Conservation (phyloP, 2,797 vertebrate species). For the Crocodylus rhombifer region DNA sequence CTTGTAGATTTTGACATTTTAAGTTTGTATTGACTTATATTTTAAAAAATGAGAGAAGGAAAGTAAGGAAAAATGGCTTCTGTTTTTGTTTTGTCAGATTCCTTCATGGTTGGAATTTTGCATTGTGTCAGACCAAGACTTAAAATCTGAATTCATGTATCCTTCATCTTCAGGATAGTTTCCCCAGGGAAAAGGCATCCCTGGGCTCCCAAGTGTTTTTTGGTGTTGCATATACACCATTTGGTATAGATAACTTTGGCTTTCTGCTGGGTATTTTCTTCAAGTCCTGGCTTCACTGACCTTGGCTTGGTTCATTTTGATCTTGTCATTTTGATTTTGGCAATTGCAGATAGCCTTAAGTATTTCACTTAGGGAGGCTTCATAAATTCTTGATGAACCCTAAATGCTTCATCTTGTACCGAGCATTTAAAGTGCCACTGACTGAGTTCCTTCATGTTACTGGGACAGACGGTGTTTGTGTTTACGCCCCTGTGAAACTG, state of each 20-base stretch:
- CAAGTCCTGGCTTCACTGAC: neutral
- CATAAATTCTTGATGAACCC: neutral
- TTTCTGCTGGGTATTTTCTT: neutral
- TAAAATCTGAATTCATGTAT: neutral
- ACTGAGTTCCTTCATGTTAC: neutral
- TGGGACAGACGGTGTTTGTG: neutral
- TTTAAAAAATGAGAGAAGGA: conserved; percentile 1
- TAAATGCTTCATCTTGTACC: neutral
- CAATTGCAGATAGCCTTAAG: neutral
- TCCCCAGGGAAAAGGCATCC: neutral
- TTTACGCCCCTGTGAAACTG: neutral
- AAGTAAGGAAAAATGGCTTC: neutral
- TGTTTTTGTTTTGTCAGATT: neutral
- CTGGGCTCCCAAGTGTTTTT: neutral
- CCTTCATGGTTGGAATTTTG: neutral
- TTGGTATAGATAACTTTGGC: neutral
- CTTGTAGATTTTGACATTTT: conserved; percentile 6
- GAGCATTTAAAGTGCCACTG: neutral
- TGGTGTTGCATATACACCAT: neutral
- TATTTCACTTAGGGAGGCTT: neutral
- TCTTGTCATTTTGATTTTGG: neutral
- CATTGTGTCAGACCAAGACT: neutral
- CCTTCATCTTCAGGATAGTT: neutral
- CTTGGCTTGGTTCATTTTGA: neutral
- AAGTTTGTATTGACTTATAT: neutral